Conservation (phyloP, 2,888 invertebrate species). For the Agrotis ipsilon region DNA sequence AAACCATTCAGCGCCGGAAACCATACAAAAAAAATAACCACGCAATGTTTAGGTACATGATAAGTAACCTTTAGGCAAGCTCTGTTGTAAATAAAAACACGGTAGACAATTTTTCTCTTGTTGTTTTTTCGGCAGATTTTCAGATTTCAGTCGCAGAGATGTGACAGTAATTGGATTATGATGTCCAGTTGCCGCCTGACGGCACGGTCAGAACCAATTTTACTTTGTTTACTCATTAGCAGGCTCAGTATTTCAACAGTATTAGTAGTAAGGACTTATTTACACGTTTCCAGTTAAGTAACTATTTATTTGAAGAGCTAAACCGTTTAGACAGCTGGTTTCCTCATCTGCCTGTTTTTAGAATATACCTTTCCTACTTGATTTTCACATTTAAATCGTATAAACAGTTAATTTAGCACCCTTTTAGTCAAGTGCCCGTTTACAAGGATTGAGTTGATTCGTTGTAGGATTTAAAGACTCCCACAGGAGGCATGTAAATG, state of each 20-base stretch:
- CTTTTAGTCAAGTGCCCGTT: conserved; percentile 5
- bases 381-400: conserved; percentile 7
- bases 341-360: background rate
- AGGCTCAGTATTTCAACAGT: conserved; percentile 26
- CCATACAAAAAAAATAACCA: conserved; percentile 19
- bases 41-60: background rate
- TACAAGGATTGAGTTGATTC: conserved; percentile 26
- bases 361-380: background rate
- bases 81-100: conserved; percentile 24
- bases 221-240: conserved; percentile 39
- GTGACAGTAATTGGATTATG: conserved; percentile 44
- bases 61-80: background rate
- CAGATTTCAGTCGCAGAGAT: conserved; percentile 23
- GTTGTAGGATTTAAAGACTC: conserved; percentile 19
- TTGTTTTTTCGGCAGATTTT: conserved; percentile 25
- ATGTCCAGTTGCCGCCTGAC: conserved; percentile 39
- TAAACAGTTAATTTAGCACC: conserved; percentile 6
- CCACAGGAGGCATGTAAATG: conserved; percentile 18
- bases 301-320: too few species aligned
- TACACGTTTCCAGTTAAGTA: conserved; percentile 4
- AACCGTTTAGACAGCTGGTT: background rate
- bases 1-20: conserved; percentile 18
- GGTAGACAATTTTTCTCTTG: conserved; percentile 11
- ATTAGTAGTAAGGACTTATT: conserved; percentile 10
- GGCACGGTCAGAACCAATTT: conserved; percentile 28